A percentile compares a stretch with the other conserved stretches of the same genome.
Conservation (phyloP, 1,140 invertebrate genomes). For the Orius insidiosus region DNA sequence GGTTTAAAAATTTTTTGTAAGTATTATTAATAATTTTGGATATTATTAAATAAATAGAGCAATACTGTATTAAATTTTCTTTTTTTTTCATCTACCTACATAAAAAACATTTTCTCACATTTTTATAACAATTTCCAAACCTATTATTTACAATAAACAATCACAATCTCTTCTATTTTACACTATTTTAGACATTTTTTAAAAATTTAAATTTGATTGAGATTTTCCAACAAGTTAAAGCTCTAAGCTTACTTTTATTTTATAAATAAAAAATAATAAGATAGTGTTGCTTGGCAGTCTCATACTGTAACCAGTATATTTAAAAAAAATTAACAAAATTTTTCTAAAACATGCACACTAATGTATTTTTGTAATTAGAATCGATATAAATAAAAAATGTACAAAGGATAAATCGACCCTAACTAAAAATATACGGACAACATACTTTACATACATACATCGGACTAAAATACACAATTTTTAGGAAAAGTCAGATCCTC, state of each 20-base stretch:
- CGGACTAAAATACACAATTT: slow-evolving; percentile 17
- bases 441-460: slow-evolving; percentile 5
- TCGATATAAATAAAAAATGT: slow-evolving; percentile 14
- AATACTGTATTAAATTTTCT: background rate
- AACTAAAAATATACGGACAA: slow-evolving; percentile 18
- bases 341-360: slow-evolving; percentile 9
- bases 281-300: slow-evolving; percentile 17
- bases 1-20: slow-evolving; percentile 5
- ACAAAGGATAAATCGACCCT: slow-evolving; percentile 12
- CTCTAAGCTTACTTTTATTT: slow-evolving; percentile 16
- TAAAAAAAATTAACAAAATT: slow-evolving; percentile 15
- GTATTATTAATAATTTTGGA: no score
- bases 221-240: slow-evolving; percentile 13
- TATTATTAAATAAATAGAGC: background rate
- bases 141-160: slow-evolving; percentile 7
- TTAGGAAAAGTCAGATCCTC: slow-evolving; percentile 18
- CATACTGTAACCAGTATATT: slow-evolving; percentile 18
- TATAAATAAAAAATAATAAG: slow-evolving; percentile 14
- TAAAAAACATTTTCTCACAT: slow-evolving; percentile 6
- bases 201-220: background rate
- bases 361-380: slow-evolving; percentile 17
- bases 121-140: slow-evolving; percentile 1
- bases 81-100: slow-evolving; percentile 6
- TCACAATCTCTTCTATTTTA: slow-evolving; percentile 4
- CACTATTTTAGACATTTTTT: background rate